These are phyloP conservation scores for Agrotis clavis DNA, from an alignment of 2,888 invertebrate genomes.

Conservation along the genomic window DNA sequence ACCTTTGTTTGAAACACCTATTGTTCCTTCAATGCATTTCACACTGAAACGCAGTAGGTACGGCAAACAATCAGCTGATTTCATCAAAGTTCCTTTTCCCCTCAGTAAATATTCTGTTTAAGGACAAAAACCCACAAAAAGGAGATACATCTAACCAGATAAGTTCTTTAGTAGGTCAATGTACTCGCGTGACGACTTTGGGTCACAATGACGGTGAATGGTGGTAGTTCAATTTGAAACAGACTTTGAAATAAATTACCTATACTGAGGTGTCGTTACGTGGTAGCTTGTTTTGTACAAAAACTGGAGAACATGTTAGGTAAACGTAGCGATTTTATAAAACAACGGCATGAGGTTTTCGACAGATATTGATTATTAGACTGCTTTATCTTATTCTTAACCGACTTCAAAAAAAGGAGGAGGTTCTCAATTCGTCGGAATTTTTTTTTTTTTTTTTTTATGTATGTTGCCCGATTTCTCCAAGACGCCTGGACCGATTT, in stretches of 20 bases:
- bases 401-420: too few species aligned
- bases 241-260: not conserved
- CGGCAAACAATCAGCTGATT: constrained; percentile 17
- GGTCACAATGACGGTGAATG: not conserved
- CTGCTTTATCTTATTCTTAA: too few species aligned
- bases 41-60: constrained; percentile 1
- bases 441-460: too few species aligned
- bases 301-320: too few species aligned
- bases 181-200: constrained; percentile 57
- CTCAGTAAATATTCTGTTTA: constrained; percentile 42
- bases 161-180: constrained; percentile 67
- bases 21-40: constrained; percentile 35
- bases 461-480: too few species aligned
- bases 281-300: too few species aligned
- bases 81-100: constrained; percentile 33
- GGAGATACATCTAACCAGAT: constrained; percentile 63
- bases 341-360: too few species aligned
- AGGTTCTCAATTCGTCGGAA: too few species aligned
- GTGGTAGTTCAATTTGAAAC: constrained; percentile 13
- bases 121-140: constrained; percentile 54
- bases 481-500: too few species aligned
- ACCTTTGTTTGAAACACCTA: not conserved
- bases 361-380: too few species aligned
- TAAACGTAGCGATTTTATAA: too few species aligned
- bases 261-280: too few species aligned